These are phyloP conservation scores for Portunus trituberculatus DNA, from an alignment of 1,140 invertebrate species.

Conservation along the genomic window DNA sequence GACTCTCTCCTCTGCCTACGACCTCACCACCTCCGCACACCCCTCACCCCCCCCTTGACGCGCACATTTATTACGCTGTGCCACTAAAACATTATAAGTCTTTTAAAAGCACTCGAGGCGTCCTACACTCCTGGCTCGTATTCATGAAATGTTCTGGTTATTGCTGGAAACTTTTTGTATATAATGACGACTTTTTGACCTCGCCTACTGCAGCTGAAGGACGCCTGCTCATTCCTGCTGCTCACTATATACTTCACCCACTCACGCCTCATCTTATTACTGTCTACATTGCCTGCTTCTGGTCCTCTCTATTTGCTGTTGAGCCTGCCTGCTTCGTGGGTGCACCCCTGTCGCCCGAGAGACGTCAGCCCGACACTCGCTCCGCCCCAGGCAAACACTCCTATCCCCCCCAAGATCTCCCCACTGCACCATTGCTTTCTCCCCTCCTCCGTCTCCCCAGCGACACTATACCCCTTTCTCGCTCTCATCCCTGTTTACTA, in stretches of 20 bases:
- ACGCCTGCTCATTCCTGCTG: not conserved
- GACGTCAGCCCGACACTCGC: not conserved
- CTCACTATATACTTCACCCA: not conserved
- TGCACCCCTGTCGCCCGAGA: not conserved
- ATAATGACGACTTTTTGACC: not conserved
- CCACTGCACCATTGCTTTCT: not conserved
- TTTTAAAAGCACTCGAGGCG: not conserved
- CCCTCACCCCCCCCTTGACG: not conserved
- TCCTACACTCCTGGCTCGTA: too few species aligned
- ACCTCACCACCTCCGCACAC: too few species aligned
- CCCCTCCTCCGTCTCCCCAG: not conserved
- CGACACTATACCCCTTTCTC: not conserved
- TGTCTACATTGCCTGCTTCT: not conserved
- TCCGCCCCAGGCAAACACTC: not conserved
- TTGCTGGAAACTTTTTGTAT: not conserved
- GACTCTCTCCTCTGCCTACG: too few species aligned
- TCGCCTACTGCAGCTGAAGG: not conserved
- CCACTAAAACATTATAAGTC: constrained; percentile 12
- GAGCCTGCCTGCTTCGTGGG: not conserved
- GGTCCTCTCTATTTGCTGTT: not conserved
- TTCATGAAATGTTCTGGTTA: not conserved
- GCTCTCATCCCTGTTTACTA: not conserved
- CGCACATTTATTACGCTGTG: not conserved
- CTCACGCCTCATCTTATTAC: not conserved
- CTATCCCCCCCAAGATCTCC: not conserved